Evolutionary conservation across 2,888 invertebrate species (phyloP).

Genomic region (Rhagophthalmus giganteus): DNA sequence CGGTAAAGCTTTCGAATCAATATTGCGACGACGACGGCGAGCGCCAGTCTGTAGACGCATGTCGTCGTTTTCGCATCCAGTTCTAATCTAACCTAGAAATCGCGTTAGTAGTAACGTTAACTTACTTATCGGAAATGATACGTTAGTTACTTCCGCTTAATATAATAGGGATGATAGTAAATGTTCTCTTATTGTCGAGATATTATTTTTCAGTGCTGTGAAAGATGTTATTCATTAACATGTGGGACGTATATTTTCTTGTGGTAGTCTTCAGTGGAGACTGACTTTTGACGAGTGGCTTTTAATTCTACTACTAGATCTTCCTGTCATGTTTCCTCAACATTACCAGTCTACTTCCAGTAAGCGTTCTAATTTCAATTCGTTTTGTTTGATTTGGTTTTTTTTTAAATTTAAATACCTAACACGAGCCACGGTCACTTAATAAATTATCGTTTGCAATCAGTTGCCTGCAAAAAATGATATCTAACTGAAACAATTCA

Average conservation of each 20-base stretch:
- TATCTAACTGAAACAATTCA: no score
- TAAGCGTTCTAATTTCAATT: conserved; percentile 4
- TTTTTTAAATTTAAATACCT: no score
- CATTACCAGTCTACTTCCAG: conserved; percentile 47
- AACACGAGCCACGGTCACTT: no score
- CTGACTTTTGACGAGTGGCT: conserved; percentile 20
- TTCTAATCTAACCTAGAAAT: conserved; percentile 45
- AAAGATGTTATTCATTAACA: conserved; percentile 18
- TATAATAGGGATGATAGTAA: conserved; percentile 3
- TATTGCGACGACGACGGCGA: conserved; percentile 34
- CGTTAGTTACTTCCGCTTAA: not conserved
- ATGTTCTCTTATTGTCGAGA: not conserved
- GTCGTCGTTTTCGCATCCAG: conserved; percentile 44
- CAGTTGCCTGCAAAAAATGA: no score
- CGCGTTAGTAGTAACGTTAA: conserved; percentile 25
- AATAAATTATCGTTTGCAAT: no score
- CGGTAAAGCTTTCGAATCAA: conserved; percentile 31
- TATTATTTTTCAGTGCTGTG: not conserved
- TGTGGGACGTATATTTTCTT: conserved; percentile 33
- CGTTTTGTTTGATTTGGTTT: not conserved
- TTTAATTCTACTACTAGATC: conserved; percentile 29
- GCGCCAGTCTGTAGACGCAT: conserved; percentile 49
- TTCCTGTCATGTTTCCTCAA: conserved; percentile 51
- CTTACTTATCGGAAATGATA: conserved; percentile 3
- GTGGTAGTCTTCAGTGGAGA: conserved; percentile 39